phyloP scores from a whole-genome alignment of 2,888 invertebrate species.

The Rhabditoides inermis region DNA sequence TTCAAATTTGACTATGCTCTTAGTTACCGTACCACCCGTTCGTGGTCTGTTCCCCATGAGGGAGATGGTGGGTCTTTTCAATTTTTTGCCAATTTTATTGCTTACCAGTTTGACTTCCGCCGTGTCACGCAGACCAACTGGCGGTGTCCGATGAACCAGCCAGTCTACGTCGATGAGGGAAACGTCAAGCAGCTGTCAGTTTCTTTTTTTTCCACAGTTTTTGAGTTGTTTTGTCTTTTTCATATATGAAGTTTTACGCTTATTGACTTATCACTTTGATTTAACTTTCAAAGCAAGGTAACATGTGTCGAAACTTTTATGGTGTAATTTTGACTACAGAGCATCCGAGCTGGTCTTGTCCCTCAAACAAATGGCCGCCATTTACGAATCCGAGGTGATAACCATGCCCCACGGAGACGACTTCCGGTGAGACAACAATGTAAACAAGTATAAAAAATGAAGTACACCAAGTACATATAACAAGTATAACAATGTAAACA shows the following conservation, averaged over 20 bases:
- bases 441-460: too few relatives aligned
- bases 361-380: slow-evolving; percentile 22
- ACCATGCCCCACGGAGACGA: slow-evolving; percentile 91
- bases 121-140: slow-evolving; percentile 38
- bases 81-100: too few relatives aligned
- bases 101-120: slow-evolving; percentile 15
- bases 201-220: background rate
- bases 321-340: slow-evolving; percentile 7
- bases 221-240: background rate
- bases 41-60: too few relatives aligned
- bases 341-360: slow-evolving; percentile 15
- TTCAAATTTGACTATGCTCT: background rate
- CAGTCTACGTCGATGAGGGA: slow-evolving; percentile 11
- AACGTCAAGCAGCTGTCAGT: slow-evolving; percentile 34
- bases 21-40: background rate
- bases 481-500: too few relatives aligned
- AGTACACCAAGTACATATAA: too few relatives aligned
- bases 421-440: slow-evolving; percentile 69
- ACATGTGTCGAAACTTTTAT: background rate
- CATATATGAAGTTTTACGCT: background rate
- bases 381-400: slow-evolving; percentile 56
- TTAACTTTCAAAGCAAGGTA: too few relatives aligned
- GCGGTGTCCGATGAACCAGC: slow-evolving; percentile 28
- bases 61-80: too few relatives aligned
- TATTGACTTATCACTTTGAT: too few relatives aligned